Conservation (phyloP, 2,888 invertebrate species). For the Rhagophthalmus giganteus region DNA sequence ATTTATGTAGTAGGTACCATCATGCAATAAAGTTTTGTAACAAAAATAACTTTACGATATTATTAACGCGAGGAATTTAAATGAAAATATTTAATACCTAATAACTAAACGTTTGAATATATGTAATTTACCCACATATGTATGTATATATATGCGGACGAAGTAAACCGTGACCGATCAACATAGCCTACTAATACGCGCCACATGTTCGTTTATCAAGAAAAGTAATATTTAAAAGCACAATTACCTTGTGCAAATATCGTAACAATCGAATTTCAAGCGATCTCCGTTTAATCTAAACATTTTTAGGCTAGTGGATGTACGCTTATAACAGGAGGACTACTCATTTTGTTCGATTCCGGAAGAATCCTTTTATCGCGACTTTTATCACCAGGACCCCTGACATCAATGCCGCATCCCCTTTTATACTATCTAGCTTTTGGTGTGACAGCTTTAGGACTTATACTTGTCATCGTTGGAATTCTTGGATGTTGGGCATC, state of each 20-base stretch:
- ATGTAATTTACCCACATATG: too few relatives aligned
- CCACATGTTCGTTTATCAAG: too few relatives aligned
- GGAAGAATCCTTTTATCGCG: constrained; percentile 73
- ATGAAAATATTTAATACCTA: too few relatives aligned
- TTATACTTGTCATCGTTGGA: constrained; percentile 68
- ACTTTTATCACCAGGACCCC: constrained; percentile 66
- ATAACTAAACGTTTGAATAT: too few relatives aligned
- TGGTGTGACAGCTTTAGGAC: constrained; percentile 69
- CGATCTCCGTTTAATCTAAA: neutral
- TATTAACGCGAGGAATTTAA: too few relatives aligned
- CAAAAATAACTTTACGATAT: too few relatives aligned
- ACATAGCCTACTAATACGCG: too few relatives aligned
- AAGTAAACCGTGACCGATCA: too few relatives aligned
- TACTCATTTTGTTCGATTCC: constrained; percentile 71
- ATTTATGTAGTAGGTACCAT: too few relatives aligned
- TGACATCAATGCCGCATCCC: constrained; percentile 67
- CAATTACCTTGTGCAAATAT: neutral
- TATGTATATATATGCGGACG: too few relatives aligned
- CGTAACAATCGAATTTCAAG: neutral
- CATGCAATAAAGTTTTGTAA: too few relatives aligned
- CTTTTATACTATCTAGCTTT: constrained; percentile 77
- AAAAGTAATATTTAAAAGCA: too few relatives aligned
- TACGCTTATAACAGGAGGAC: constrained; percentile 70
- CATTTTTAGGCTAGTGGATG: constrained; percentile 71
- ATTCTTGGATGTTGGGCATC: constrained; percentile 83